These are phyloP conservation scores for Agriopis leucophaearia DNA, from an alignment of 2,888 invertebrate genomes.

Conservation along the genomic window DNA sequence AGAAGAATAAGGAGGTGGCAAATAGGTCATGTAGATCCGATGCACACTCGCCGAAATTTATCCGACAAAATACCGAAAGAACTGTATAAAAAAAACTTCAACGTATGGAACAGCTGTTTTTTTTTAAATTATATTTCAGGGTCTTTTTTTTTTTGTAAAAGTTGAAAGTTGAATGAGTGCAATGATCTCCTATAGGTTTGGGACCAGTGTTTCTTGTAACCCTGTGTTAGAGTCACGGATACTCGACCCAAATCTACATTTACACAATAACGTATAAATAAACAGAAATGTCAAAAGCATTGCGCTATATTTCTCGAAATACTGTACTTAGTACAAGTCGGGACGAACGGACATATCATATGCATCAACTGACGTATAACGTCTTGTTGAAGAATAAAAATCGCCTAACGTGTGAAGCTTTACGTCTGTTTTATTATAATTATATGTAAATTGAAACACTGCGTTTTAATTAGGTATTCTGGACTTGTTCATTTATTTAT, in stretches of 20 bases:
- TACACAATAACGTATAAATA: constrained; percentile 50
- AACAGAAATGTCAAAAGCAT: constrained; percentile 56
- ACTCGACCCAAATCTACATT: constrained; percentile 41
- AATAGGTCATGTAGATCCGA: too few relatives aligned
- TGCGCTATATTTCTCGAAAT: constrained; percentile 64
- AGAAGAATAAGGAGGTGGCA: too few relatives aligned
- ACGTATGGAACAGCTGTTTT: too few relatives aligned
- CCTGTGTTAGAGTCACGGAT: constrained; percentile 13
- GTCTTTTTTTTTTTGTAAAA: too few relatives aligned
- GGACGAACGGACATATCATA: constrained; percentile 68
- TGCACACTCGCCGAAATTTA: too few relatives aligned
- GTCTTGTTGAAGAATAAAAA: constrained; percentile 69
- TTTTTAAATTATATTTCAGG: too few relatives aligned
- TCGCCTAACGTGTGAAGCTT: constrained; percentile 49
- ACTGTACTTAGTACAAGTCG: constrained; percentile 73
- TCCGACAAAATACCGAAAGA: too few relatives aligned
- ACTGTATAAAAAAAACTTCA: too few relatives aligned
- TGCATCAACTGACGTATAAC: constrained; percentile 70
- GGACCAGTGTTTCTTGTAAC: constrained; percentile 9
- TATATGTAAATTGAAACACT: constrained; percentile 44
- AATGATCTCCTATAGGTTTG: too few relatives aligned
- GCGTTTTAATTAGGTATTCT: constrained; percentile 42
- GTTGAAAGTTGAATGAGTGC: too few relatives aligned
- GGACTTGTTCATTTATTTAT: constrained; percentile 23
- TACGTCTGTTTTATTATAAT: constrained; percentile 37